A percentile compares a stretch with the other conserved stretches of the same genome.
Evolutionary conservation across 30 jellyfish, hydroid and myxozoan genomes (phyloP).

Genomic region (Calvadosia cruxmelitensis): DNA sequence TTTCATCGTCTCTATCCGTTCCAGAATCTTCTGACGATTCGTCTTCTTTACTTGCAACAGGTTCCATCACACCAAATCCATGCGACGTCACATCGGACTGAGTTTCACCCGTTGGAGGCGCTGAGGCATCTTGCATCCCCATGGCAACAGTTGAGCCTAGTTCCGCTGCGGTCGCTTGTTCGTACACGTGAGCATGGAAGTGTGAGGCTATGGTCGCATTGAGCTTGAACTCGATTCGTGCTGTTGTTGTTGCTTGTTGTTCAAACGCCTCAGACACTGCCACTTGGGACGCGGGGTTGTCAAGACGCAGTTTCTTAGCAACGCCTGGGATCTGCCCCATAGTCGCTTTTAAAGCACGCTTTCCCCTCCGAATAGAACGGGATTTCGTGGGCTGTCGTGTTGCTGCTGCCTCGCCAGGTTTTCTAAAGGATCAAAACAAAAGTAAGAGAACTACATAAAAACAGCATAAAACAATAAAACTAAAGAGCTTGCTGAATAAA

Average conservation of each 20-base stretch:
- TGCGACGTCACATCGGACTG: not conserved
- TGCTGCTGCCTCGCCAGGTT: no score
- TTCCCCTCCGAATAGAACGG: conserved; percentile 6
- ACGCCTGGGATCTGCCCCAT: conserved; percentile 4
- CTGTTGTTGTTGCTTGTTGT: conserved; percentile 36
- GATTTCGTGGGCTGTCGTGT: not conserved
- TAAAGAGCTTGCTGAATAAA: no score
- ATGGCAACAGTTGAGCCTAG: no score
- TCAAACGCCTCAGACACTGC: conserved; percentile 45
- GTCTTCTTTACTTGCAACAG: conserved; percentile 2
- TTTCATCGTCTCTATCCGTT: conserved; percentile 26
- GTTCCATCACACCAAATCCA: conserved; percentile 47
- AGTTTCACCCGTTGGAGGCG: conserved; percentile 1
- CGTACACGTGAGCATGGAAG: conserved; percentile 4
- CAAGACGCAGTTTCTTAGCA: not conserved
- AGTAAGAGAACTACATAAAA: no score
- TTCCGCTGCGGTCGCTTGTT: not conserved
- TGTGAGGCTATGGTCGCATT: conserved; percentile 61
- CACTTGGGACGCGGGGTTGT: conserved; percentile 10
- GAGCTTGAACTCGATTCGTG: conserved; percentile 69
- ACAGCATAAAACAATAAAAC: no score
- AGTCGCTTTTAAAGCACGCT: conserved; percentile 13
- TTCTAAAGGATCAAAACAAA: no score
- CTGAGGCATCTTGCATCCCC: conserved; percentile 10
- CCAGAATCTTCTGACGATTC: conserved; percentile 6